Percentiles rank a stretch among this genome's conserved stretches.
Evolutionary conservation across 2,113 vertebrate genomes (phyloP).

Genomic region (Proterorhinus semilunaris): DNA sequence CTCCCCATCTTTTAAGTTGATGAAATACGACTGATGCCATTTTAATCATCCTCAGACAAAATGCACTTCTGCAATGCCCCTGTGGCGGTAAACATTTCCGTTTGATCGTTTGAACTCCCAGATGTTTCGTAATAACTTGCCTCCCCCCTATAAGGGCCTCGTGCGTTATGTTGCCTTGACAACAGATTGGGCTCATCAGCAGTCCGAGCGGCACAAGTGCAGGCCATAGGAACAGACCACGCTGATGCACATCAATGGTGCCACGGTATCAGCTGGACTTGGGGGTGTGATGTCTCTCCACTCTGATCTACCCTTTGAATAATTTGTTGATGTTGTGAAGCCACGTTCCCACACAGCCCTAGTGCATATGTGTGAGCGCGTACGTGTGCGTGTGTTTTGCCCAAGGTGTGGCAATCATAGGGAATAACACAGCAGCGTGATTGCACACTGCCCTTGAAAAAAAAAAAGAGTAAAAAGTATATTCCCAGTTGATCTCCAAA

Average conservation of each 20-base stretch:
- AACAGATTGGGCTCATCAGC: constrained; percentile 44
- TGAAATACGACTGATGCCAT: neutral
- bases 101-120: neutral
- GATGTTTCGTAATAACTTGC: neutral
- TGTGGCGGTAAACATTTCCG: neutral
- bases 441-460: constrained; percentile 64
- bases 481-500: constrained; percentile 66
- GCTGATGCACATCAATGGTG: constrained; percentile 53
- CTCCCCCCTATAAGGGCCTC: constrained; percentile 6
- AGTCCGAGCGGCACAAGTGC: constrained; percentile 33
- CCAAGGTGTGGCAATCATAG: constrained; percentile 57
- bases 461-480: constrained; percentile 35
- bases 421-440: constrained; percentile 59
- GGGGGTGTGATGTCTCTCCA: constrained; percentile 52
- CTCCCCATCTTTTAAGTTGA: neutral
- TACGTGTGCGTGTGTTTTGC: constrained; percentile 33
- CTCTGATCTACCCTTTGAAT: constrained; percentile 62
- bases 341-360: constrained; percentile 38
- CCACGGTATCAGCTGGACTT: constrained; percentile 49
- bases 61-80: neutral
- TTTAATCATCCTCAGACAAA: neutral
- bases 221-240: constrained; percentile 27
- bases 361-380: constrained; percentile 13
- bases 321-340: constrained; percentile 65
- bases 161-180: constrained; percentile 50